A percentile compares a stretch with the other conserved stretches of the same genome.
phyloP scores from a whole-genome alignment of 1,140 invertebrate species.

The Penaeus japonicus region DNA sequence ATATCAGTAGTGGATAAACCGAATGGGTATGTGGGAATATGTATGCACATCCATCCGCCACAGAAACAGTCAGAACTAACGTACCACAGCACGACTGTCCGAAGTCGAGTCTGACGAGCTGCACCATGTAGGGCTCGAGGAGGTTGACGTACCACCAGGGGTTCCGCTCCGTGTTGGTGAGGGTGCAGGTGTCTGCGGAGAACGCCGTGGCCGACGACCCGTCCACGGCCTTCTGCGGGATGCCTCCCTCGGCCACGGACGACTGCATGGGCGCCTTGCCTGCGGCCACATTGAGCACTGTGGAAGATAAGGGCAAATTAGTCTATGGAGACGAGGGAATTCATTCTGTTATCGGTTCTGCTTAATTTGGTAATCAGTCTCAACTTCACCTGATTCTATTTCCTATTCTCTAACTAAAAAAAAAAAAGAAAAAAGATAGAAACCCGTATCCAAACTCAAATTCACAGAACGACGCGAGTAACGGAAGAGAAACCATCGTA shows the following conservation, averaged over 20 bases:
- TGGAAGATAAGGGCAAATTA: slow-evolving; percentile 62
- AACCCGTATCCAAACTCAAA: no score
- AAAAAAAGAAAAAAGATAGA: no score
- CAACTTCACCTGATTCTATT: no score
- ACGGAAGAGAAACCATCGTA: no score
- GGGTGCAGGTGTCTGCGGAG: slow-evolving; percentile 79
- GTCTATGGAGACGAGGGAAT: neutral
- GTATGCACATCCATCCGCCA: neutral
- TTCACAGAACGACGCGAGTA: no score
- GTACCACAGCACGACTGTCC: slow-evolving; percentile 89
- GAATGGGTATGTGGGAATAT: neutral
- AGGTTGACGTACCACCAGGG: slow-evolving; percentile 98
- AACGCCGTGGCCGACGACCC: slow-evolving; percentile 86
- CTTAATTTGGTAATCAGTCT: no score
- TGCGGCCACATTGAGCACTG: slow-evolving; percentile 93
- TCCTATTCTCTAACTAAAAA: no score
- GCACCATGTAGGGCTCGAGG: slow-evolving; percentile 93
- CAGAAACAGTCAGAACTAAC: slow-evolving; percentile 6
- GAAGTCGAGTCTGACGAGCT: slow-evolving; percentile 89
- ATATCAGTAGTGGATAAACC: neutral
- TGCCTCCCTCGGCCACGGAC: slow-evolving; percentile 81
- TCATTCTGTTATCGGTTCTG: neutral
- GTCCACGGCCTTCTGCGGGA: slow-evolving; percentile 89
- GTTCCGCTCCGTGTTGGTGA: slow-evolving; percentile 80
- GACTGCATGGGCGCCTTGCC: slow-evolving; percentile 96